Conservation (phyloP, 2,888 invertebrate genomes). For the Escarpia spicata region DNA sequence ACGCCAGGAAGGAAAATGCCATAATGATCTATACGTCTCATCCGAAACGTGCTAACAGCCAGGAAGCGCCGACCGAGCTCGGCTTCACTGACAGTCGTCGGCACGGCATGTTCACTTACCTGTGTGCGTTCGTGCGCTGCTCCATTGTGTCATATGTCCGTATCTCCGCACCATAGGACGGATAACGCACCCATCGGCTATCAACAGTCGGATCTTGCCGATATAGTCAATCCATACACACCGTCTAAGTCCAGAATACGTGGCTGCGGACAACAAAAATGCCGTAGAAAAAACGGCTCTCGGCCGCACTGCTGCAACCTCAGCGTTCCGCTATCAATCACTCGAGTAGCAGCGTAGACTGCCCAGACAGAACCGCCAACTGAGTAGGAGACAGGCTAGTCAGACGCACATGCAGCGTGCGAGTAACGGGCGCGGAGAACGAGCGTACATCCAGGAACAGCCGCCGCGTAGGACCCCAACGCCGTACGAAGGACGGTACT, state of each 20-base stretch:
- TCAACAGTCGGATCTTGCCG: not conserved
- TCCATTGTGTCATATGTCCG: not conserved
- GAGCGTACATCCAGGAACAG: not conserved
- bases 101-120: not conserved
- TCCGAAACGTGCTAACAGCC: not conserved
- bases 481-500: not conserved
- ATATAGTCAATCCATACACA: not conserved
- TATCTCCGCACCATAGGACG: not conserved
- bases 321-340: conserved; percentile 6
- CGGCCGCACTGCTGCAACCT: not conserved
- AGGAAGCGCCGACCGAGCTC: not conserved
- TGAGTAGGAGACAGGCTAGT: not conserved
- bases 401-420: not conserved
- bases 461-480: not conserved
- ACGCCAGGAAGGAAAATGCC: not conserved
- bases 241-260: not conserved
- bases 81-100: not conserved
- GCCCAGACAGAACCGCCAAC: not conserved
- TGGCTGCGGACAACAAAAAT: not conserved
- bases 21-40: not conserved
- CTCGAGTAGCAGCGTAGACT: not conserved
- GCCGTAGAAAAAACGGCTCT: not conserved
- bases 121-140: not conserved
- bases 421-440: not conserved
- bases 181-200: not conserved